Evolutionary conservation across 2,797 vertebrate genomes (phyloP).

Genomic region (Hoplostethus atlanticus): DNA sequence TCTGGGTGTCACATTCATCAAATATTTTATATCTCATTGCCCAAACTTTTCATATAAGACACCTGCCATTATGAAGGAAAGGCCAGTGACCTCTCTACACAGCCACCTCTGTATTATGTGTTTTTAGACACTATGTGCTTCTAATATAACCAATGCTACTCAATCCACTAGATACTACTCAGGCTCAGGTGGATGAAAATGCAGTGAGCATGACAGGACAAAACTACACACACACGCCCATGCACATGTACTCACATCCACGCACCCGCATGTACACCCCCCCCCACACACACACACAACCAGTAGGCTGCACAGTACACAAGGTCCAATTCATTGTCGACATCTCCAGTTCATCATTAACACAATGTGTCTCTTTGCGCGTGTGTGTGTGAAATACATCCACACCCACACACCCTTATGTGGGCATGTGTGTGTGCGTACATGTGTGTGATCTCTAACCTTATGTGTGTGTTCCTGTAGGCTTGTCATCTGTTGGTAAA

Average conservation of each 20-base stretch:
- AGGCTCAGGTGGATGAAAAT: constrained; percentile 10
- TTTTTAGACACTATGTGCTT: constrained; percentile 20
- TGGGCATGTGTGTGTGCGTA: background rate
- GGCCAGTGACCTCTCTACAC: background rate
- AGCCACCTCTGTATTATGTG: constrained; percentile 21
- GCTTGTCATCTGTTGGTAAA: constrained; percentile 76
- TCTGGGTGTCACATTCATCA: background rate
- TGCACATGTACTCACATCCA: background rate
- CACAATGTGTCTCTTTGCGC: constrained; percentile 36
- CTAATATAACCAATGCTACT: constrained; percentile 25
- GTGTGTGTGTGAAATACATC: constrained; percentile 6
- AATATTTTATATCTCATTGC: background rate
- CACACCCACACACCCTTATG: too few relatives aligned
- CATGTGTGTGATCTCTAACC: constrained; percentile 50
- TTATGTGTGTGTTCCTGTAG: constrained; percentile 71
- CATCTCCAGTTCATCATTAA: constrained; percentile 62
- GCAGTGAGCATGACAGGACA: constrained; percentile 16
- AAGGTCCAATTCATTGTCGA: constrained; percentile 57
- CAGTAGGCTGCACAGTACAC: background rate
- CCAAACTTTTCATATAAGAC: constrained; percentile 6
- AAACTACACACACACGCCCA: constrained; percentile 21
- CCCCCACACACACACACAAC: background rate
- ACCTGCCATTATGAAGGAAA: constrained; percentile 19
- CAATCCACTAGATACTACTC: constrained; percentile 18
- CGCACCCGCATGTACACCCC: background rate